Conservation (phyloP, 1,140 invertebrate genomes). For the Lycorma delicatula region DNA sequence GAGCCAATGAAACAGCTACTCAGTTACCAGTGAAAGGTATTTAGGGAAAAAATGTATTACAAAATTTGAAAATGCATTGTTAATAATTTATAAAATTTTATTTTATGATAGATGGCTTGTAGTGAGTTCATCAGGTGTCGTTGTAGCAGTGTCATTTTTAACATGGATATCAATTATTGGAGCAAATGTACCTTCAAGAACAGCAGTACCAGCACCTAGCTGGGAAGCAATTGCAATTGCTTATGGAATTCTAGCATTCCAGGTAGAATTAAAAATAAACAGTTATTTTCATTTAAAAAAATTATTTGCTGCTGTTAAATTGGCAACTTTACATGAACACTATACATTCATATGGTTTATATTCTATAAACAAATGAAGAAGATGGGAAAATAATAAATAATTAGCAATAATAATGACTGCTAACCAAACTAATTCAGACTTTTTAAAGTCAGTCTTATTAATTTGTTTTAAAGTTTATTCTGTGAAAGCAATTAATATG, state of each 20-base stretch:
- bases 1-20: no score
- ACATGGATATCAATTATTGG: constrained; percentile 44
- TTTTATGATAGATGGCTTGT: constrained; percentile 45
- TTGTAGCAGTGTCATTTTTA: constrained; percentile 45
- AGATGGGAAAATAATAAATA: no score
- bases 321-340: not conserved
- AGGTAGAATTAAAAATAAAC: constrained; percentile 30
- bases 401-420: no score
- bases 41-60: no score
- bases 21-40: no score
- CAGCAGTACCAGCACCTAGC: constrained; percentile 27
- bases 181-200: constrained; percentile 7
- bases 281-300: not conserved
- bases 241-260: constrained; percentile 57
- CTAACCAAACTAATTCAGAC: no score
- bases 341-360: not conserved
- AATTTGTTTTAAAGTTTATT: no score
- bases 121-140: constrained; percentile 46
- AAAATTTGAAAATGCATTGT: no score
- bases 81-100: no score
- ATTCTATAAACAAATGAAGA: no score
- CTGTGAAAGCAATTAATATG: no score
- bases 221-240: constrained; percentile 46
- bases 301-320: not conserved
- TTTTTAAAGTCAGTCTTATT: no score